phyloP scores from a whole-genome alignment of 2,797 vertebrate species.

The Myotis myotis region DNA sequence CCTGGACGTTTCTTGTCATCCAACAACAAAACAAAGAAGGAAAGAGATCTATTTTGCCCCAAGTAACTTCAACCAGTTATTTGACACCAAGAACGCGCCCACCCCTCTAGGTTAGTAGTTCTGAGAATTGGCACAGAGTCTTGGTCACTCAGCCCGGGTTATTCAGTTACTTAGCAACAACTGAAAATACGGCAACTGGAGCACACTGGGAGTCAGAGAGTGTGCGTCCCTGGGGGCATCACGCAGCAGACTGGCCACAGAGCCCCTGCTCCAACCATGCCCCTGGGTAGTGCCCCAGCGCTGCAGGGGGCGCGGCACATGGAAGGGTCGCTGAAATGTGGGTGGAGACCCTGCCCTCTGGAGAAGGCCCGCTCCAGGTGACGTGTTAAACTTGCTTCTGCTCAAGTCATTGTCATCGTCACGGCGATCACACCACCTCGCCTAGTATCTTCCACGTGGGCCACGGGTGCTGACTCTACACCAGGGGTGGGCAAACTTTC shows the following conservation, averaged over 20 bases:
- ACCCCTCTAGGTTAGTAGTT: not conserved
- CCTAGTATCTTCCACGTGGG: rapidly evolving
- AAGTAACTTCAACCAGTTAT: not conserved
- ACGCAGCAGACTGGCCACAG: not conserved
- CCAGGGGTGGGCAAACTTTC: too few relatives aligned
- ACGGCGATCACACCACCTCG: rapidly evolving
- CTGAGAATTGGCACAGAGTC: not conserved
- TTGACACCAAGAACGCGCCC: constrained; percentile 42
- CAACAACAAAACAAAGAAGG: not conserved
- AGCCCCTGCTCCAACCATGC: not conserved
- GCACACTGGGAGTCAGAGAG: not conserved
- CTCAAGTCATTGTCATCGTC: not conserved
- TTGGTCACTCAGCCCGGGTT: not conserved
- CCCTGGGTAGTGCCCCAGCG: rapidly evolving
- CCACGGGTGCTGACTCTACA: rapidly evolving
- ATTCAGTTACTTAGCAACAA: not conserved
- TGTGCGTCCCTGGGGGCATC: not conserved
- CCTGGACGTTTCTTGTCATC: constrained; percentile 37
- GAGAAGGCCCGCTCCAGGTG: not conserved
- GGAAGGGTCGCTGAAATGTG: not conserved
- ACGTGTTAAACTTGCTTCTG: not conserved
- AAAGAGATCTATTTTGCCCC: not conserved
- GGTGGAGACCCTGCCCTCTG: not conserved
- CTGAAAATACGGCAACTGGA: not conserved
- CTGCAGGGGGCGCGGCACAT: rapidly evolving